Evolutionary conservation across 2,888 invertebrate species (phyloP).

Genomic region (Listrodromus nycthemerus): DNA sequence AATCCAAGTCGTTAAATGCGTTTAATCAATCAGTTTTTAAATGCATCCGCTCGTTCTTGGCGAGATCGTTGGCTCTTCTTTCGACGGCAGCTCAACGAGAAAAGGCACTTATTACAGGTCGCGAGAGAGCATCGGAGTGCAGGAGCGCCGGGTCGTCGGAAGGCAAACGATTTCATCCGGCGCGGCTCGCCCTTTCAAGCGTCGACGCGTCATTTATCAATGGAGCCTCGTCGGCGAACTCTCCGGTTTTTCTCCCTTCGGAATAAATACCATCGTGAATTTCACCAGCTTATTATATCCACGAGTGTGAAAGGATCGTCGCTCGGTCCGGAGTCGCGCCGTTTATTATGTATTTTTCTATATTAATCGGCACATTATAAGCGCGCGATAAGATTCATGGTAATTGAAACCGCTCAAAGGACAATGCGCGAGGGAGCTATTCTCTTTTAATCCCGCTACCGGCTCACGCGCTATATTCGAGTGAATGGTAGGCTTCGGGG

Average conservation of each 20-base stretch:
- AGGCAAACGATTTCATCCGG: constrained; percentile 60
- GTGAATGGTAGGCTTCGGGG: constrained; percentile 31
- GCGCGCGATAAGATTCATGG: constrained; percentile 73
- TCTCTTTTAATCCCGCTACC: constrained; percentile 69
- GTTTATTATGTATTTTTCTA: constrained; percentile 62
- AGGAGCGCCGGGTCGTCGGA: constrained; percentile 41
- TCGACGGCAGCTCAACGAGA: constrained; percentile 15
- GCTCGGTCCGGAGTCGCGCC: neutral
- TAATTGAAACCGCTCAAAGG: constrained; percentile 73
- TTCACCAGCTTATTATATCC: neutral
- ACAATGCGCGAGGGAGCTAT: constrained; percentile 70
- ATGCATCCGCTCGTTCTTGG: neutral
- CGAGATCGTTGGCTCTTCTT: neutral
- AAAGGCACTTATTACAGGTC: constrained; percentile 36
- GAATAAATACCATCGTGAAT: neutral
- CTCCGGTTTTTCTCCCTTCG: neutral
- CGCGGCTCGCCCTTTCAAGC: constrained; percentile 40
- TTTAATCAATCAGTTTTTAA: constrained; percentile 1
- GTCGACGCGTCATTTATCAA: constrained; percentile 56
- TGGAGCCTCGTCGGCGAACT: constrained; percentile 4
- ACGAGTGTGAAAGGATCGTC: constrained; percentile 13
- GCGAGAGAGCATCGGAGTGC: neutral
- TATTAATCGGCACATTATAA: constrained; percentile 68
- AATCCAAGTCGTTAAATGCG: neutral
- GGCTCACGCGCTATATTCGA: constrained; percentile 26